A percentile compares a stretch with the other conserved stretches of the same genome.
These are phyloP conservation scores for Anthoptus insignis DNA, from an alignment of 2,888 invertebrate species.

Conservation along the genomic window DNA sequence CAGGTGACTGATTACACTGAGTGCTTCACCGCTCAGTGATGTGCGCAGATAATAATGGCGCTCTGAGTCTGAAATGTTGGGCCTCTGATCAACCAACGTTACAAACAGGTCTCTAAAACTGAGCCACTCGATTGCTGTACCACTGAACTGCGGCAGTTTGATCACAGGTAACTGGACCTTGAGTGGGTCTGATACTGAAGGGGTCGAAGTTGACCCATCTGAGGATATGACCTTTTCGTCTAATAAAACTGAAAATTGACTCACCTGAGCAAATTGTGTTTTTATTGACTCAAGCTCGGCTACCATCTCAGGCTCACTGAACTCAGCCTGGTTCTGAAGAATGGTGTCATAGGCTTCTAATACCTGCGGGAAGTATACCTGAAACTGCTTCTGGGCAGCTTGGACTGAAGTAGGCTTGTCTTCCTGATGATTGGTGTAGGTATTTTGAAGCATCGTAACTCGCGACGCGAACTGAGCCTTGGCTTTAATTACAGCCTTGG, in stretches of 20 bases:
- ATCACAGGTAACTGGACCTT: constrained; percentile 1
- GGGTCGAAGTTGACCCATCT: too few relatives aligned
- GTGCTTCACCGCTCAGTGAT: constrained; percentile 7
- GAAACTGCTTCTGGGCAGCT: constrained; percentile 4
- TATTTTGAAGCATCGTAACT: not conserved
- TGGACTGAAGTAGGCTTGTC: not conserved
- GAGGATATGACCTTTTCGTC: not conserved
- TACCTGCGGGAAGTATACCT: not conserved
- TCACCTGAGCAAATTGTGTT: constrained; percentile 3
- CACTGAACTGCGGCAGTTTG: constrained; percentile 16
- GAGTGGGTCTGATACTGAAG: not conserved
- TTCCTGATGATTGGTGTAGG: not conserved
- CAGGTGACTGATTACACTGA: constrained; percentile 16
- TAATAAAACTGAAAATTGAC: not conserved
- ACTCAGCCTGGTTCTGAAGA: not conserved
- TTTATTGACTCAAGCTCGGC: not conserved
- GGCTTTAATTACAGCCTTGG: not conserved
- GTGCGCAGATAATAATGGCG: constrained; percentile 8
- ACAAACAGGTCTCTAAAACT: constrained; percentile 11
- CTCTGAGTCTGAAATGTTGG: constrained; percentile 10
- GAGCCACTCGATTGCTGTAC: constrained; percentile 1
- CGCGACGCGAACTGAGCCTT: not conserved
- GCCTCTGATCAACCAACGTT: not conserved
- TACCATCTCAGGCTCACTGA: not conserved
- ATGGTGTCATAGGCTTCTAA: not conserved